These are phyloP conservation scores for Vulpes ferrilata DNA, from an alignment of 2,113 vertebrate genomes.

Conservation along the genomic window DNA sequence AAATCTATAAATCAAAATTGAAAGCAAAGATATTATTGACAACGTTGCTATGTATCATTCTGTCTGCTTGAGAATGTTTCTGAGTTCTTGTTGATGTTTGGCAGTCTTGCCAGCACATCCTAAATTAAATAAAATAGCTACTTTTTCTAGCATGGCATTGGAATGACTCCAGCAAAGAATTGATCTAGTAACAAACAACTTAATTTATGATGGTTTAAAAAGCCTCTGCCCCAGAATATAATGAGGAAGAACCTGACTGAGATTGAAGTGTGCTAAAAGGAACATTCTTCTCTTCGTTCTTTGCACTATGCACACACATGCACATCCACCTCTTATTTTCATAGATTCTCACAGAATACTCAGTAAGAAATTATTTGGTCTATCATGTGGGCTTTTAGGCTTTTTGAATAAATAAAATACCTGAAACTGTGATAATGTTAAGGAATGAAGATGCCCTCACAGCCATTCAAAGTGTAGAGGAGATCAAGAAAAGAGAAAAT, in stretches of 20 bases:
- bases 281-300: background rate
- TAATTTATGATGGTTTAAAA: slow-evolving; percentile 69
- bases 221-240: slow-evolving; percentile 1
- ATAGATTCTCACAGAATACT: slow-evolving; percentile 4
- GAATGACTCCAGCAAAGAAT: slow-evolving; percentile 63
- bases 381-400: slow-evolving; percentile 14
- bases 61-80: slow-evolving; percentile 50
- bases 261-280: background rate
- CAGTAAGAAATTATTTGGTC: slow-evolving; percentile 41
- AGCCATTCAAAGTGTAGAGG: background rate
- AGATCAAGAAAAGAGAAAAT: background rate
- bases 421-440: slow-evolving; percentile 10
- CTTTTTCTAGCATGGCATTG: slow-evolving; percentile 48
- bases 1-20: slow-evolving; percentile 2
- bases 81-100: slow-evolving; percentile 38
- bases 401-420: slow-evolving; percentile 45
- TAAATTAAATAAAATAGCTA: slow-evolving; percentile 66
- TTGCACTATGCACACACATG: background rate
- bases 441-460: background rate
- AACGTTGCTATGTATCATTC: background rate
- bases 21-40: slow-evolving; percentile 5
- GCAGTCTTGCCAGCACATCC: slow-evolving; percentile 52
- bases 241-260: slow-evolving; percentile 44
- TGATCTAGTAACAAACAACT: slow-evolving; percentile 67
- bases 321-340: background rate